A percentile compares a stretch with the other conserved stretches of the same genome.
These are phyloP conservation scores for Monopis laevigella DNA, from an alignment of 2,888 invertebrate species.

Conservation along the genomic window DNA sequence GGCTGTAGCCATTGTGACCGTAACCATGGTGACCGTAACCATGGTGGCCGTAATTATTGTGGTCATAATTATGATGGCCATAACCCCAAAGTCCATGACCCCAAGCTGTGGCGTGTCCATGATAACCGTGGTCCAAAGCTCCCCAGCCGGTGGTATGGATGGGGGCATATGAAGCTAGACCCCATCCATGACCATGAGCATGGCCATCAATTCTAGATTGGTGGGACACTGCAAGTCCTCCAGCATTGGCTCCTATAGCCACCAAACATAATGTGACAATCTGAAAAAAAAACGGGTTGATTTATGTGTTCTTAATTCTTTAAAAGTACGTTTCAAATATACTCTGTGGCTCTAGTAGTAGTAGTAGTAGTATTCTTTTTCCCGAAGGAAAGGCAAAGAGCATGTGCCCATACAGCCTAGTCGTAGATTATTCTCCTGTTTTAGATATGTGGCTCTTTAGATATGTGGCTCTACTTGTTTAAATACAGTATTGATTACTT, in stretches of 20 bases:
- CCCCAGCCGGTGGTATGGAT: neutral
- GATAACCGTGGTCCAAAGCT: neutral
- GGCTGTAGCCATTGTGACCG: neutral
- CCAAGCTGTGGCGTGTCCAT: constrained; percentile 9
- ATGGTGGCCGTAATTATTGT: constrained; percentile 12
- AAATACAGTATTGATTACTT: too few species aligned
- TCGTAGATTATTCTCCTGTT: too few species aligned
- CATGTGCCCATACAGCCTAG: too few species aligned
- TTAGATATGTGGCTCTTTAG: too few species aligned
- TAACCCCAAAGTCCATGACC: constrained; percentile 9
- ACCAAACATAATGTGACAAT: constrained; percentile 30
- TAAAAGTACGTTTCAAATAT: too few species aligned
- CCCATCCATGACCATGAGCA: constrained; percentile 20
- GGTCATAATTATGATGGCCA: neutral
- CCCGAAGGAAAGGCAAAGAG: too few species aligned
- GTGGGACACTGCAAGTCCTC: constrained; percentile 34
- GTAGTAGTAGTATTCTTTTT: too few species aligned
- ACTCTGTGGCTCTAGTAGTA: too few species aligned
- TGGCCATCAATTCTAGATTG: constrained; percentile 25
- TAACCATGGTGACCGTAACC: constrained; percentile 15
- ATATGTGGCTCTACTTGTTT: too few species aligned
- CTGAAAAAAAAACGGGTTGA: too few species aligned
- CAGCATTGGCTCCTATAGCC: constrained; percentile 29
- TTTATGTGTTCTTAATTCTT: too few species aligned
- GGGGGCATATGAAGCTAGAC: constrained; percentile 12